Evolutionary conservation across 2,888 invertebrate species (phyloP).

Genomic region (Pheosia tremula): DNA sequence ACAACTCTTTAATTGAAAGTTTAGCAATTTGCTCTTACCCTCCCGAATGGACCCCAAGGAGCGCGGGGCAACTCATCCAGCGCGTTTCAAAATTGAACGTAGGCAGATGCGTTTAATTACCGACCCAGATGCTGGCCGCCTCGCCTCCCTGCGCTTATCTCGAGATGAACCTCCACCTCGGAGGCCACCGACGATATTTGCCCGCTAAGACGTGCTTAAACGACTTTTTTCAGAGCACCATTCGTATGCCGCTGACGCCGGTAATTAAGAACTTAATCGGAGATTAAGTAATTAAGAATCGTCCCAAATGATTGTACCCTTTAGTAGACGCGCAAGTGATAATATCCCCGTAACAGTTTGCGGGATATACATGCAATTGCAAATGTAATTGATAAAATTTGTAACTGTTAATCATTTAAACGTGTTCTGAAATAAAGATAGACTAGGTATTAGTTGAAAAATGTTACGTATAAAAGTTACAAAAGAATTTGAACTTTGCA

Average conservation of each 20-base stretch:
- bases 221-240: constrained; percentile 62
- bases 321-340: constrained; percentile 42
- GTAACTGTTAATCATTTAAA: constrained; percentile 19
- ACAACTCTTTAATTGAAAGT: constrained; percentile 85
- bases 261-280: constrained; percentile 62
- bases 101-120: constrained; percentile 85
- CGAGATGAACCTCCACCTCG: constrained; percentile 73
- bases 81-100: constrained; percentile 83
- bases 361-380: constrained; percentile 36
- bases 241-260: constrained; percentile 51
- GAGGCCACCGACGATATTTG: constrained; percentile 64
- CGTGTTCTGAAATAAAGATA: constrained; percentile 4
- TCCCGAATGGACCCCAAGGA: constrained; percentile 79
- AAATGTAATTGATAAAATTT: constrained; percentile 38
- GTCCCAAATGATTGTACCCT: constrained; percentile 48
- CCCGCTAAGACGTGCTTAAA: constrained; percentile 62
- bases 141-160: constrained; percentile 65
- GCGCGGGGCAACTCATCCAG: constrained; percentile 78
- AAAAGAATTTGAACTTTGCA: constrained; percentile 9
- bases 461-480: constrained; percentile 9
- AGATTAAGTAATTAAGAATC: constrained; percentile 59
- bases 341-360: constrained; percentile 43
- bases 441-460: background rate
- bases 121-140: constrained; percentile 74
- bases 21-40: constrained; percentile 83